Conservation (phyloP, 2,797 vertebrate genomes). For the Halcyon badia region DNA sequence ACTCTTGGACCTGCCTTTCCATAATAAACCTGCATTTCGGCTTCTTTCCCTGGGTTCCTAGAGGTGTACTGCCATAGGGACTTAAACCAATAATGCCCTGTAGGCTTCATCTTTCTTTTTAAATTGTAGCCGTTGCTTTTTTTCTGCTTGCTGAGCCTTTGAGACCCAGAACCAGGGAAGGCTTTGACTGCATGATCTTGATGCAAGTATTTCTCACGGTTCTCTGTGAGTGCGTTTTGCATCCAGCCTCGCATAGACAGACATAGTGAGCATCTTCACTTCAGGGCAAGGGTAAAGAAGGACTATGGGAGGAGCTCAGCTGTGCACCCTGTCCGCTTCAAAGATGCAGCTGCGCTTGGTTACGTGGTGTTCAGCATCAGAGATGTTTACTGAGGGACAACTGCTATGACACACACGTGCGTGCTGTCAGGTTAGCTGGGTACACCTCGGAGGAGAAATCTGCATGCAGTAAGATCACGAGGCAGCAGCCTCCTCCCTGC, state of each 20-base stretch:
- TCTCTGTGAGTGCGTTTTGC: neutral
- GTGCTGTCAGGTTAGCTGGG: neutral
- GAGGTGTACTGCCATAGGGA: neutral
- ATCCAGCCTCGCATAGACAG: neutral
- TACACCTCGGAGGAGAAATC: rapidly evolving
- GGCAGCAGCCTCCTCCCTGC: neutral
- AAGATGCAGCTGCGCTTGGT: neutral
- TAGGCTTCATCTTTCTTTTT: neutral
- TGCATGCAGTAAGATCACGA: rapidly evolving
- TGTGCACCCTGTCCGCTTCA: neutral
- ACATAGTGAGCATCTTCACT: rapidly evolving
- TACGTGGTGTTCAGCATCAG: rapidly evolving
- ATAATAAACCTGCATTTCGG: neutral
- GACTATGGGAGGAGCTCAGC: neutral
- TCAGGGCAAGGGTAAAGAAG: neutral
- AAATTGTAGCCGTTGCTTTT: neutral
- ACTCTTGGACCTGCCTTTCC: neutral
- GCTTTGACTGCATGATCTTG: neutral
- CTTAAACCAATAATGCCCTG: neutral
- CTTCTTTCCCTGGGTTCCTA: neutral
- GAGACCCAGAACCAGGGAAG: neutral
- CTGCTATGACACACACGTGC: neutral
- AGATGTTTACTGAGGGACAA: rapidly evolving
- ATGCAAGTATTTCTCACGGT: neutral
- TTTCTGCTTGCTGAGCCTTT: neutral